Evolutionary conservation across 1,140 invertebrate species (phyloP), one percentile per base, ranked within the genome.

Genomic region (Aphelenchoides avenae): DNA sequence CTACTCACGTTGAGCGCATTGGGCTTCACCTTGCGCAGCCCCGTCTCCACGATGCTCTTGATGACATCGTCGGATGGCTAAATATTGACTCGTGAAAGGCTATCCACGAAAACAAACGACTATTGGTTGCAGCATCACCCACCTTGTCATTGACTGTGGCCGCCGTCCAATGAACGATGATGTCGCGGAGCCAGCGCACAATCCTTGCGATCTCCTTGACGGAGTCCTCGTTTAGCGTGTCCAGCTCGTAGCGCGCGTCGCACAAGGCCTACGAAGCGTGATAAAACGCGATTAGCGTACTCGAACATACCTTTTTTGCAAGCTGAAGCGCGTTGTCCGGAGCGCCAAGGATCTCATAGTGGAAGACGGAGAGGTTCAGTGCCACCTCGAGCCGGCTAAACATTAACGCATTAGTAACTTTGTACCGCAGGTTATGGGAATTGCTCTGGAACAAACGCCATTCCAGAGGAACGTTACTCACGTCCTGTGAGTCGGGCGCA

Each of bases 121-220:
- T n/a, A n/a, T n/a, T n/a, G n/a, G n/a, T n/a, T n/a, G n/a, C 67
- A 22, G 56, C 70, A 31, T 42, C 73, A 36, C 89, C 88, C 80
- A 89, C 87, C 77, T 87, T 88, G 78, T 92, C 89, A 78, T 87
- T 89, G 82, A 91, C 89, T 78, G 90, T 90, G 82, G 95, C 92
- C 76, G 89, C 91, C 80, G 92, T 95, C 92, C 92, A 95, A 15
- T 76, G 55, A 77, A 93, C 97, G 69, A 98, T 86, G 84, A 98
- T 98, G 82, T 98, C 94, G 80, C 93, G 86, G 80, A 98, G 84
- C 79, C 98, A 84, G 84, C 97, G 91, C 92, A 93, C 96, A 81
- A 92, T 96, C 71, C 98, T 84, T 78, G 92, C 97, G 80, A 89
- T 92, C 85, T 98, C 94, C 50, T 97, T 97, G 85, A 96, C 96